These are phyloP conservation scores for Penaeus chinensis DNA, from an alignment of 1,140 invertebrate species.

Conservation along the genomic window DNA sequence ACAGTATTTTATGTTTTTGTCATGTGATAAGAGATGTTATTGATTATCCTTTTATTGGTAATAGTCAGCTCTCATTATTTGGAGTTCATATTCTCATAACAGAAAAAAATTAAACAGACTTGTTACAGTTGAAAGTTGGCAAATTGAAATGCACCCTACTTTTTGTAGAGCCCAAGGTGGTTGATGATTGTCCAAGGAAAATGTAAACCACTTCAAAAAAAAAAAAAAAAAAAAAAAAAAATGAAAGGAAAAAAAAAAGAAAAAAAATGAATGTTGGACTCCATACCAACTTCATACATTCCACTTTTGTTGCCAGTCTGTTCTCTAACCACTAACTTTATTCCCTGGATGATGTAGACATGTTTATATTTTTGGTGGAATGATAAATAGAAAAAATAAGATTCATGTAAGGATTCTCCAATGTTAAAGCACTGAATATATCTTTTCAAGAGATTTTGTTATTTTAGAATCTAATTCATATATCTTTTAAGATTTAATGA, in stretches of 20 bases:
- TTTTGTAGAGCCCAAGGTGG: no score
- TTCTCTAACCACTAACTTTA: constrained; percentile 45
- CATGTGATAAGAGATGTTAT: no score
- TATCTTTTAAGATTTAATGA: constrained; percentile 36
- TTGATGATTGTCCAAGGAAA: no score
- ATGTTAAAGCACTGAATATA: constrained; percentile 56
- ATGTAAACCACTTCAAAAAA: no score
- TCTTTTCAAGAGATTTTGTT: constrained; percentile 53
- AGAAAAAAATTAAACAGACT: no score
- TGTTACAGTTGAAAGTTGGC: no score
- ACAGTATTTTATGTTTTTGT: constrained; percentile 9
- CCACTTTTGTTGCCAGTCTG: constrained; percentile 13
- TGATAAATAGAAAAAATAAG: constrained; percentile 34
- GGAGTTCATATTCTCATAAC: no score
- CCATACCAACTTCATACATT: constrained; percentile 14
- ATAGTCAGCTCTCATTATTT: no score
- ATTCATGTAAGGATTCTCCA: constrained; percentile 41
- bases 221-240: not conserved
- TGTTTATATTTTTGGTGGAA: constrained; percentile 56
- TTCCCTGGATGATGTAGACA: constrained; percentile 42
- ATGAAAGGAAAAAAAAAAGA: not conserved
- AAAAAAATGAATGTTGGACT: constrained; percentile 1
- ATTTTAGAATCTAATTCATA: constrained; percentile 35
- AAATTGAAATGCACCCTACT: no score
- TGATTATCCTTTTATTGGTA: no score